A percentile compares a stretch with the other conserved stretches of the same genome.
Conservation (phyloP, 2,888 invertebrate genomes). For the Scrobipalpa atriplicella region DNA sequence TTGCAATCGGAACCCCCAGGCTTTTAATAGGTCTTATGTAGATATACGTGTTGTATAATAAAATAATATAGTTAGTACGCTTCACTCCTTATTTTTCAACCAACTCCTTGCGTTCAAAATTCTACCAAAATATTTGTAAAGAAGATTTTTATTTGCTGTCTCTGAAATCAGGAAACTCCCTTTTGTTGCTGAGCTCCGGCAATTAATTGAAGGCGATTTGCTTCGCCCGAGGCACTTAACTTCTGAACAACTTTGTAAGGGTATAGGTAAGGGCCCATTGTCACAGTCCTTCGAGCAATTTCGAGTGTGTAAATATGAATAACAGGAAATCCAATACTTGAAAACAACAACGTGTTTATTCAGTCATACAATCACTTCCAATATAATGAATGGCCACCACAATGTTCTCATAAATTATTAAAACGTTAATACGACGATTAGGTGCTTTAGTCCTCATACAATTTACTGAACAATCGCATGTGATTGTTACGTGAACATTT, state of each 20-base stretch:
- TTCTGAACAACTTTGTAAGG: conserved; percentile 25
- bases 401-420: conserved; percentile 2
- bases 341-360: not conserved
- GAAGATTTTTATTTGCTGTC: not conserved
- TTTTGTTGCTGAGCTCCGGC: not conserved
- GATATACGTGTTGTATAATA: too few relatives aligned
- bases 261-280: conserved; percentile 10
- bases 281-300: not conserved
- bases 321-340: not conserved
- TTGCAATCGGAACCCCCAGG: too few relatives aligned
- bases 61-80: too few relatives aligned
- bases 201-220: conserved; percentile 11
- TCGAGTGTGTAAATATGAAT: conserved; percentile 3
- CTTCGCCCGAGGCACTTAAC: conserved; percentile 28
- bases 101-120: too few relatives aligned
- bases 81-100: too few relatives aligned
- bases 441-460: conserved; percentile 6
- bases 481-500: conserved; percentile 27
- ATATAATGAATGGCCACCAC: not conserved
- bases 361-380: not conserved
- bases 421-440: conserved; percentile 1
- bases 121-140: too few relatives aligned
- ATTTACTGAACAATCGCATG: not conserved
- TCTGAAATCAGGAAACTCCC: not conserved
- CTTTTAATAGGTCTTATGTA: too few relatives aligned